Evolutionary conservation across 2,113 vertebrate genomes (phyloP), one percentile per base, ranked within the genome.

Genomic region (Corvus hawaiiensis): DNA sequence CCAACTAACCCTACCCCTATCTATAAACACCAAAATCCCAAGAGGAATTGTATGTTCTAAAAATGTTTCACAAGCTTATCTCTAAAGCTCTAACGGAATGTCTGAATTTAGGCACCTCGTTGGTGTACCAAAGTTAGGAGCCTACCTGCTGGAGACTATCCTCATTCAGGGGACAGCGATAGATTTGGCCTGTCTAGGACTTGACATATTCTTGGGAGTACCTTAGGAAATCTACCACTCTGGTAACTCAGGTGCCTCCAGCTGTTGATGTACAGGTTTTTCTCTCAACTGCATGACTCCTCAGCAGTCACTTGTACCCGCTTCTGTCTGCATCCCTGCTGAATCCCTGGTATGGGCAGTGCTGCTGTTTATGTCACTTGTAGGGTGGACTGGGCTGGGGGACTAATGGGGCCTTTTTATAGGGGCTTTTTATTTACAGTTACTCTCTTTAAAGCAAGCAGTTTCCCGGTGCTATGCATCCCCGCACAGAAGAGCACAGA

Each of bases 101-200:
- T 37, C 68, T 44, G 22, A n/a, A 37, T 61, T 58, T 18, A 67
- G 71, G 51, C 66, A 35, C 15, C 46, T 63, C 17, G 8, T 0
- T 37, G 44, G 23, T 12, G 9, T 6, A 39, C 23, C 23, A 9
- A 18, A 33, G 56, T 22, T 35, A 56, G 52, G 6, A 81, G 54
- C 49, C 55, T 32, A 10, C 27, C 27, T 55, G 55, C 74, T 78
- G 73, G 33, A 46, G 30, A 37, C 61, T 66, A 33, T 21, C 44
- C 46, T 74, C 27, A 1, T 43, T 27, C 69, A 52, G 41, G 19
- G 30, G 9, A 52, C 35, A 93, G 66, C 0, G 0, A 44, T 0
- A 35, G 49, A 48, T 27, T 3, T 52, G n/a, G 49, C 49, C 62
- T n/a, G 10, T 9, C 43, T 9, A 68, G 48, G 35, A 55, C 19